A percentile compares a stretch with the other conserved stretches of the same genome.
Conservation (phyloP, 2,113 vertebrate genomes). For the Trochalopteron elliotii region DNA sequence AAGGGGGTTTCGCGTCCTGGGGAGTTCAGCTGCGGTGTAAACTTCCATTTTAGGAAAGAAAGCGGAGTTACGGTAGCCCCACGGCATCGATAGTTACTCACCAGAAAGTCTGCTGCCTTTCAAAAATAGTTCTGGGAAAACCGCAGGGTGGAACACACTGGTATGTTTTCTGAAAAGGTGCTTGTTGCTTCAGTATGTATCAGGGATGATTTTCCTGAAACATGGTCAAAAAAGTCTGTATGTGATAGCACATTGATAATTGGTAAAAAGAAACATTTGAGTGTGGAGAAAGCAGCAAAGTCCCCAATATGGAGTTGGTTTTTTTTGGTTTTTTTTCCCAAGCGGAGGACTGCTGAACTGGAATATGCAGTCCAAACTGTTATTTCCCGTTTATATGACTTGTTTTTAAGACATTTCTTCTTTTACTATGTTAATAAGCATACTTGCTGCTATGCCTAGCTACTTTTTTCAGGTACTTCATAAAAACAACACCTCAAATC, state of each 20-base stretch:
- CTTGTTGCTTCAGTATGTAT: background rate
- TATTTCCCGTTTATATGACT: background rate
- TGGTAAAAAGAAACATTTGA: background rate
- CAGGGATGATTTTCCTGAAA: background rate
- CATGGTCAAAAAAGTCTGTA: fast-evolving
- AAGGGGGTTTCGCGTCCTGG: background rate
- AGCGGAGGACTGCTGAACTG: background rate
- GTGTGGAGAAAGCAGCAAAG: background rate
- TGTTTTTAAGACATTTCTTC: background rate
- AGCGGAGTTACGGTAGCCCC: background rate
- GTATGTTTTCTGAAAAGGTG: background rate
- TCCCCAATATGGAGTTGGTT: fast-evolving
- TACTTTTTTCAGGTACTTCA: background rate
- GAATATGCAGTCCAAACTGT: background rate
- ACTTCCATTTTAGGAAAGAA: constrained; percentile 59
- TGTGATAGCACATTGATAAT: background rate
- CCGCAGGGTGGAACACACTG: background rate
- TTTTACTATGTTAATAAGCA: background rate
- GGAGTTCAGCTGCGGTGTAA: background rate
- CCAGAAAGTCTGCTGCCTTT: background rate
- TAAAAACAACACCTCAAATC: background rate
- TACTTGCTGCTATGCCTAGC: background rate
- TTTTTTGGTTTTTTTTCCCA: background rate
- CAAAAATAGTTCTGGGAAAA: background rate
- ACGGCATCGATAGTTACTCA: background rate